These are phyloP conservation scores for Amazona vittata DNA, from an alignment of 2,113 vertebrate species.

Conservation along the genomic window DNA sequence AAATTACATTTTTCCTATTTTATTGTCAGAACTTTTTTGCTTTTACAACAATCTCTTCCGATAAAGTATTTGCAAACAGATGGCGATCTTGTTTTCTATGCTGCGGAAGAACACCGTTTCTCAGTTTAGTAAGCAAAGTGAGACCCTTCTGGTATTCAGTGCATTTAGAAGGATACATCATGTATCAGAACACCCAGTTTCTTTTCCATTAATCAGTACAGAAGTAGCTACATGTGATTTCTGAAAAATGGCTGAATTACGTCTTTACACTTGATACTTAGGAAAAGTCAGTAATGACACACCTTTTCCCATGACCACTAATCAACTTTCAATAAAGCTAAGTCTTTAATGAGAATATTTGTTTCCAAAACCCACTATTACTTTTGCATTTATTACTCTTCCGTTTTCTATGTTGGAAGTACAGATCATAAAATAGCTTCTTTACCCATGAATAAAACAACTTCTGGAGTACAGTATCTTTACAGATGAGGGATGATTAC, in stretches of 20 bases:
- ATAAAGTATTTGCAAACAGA: conserved; percentile 10
- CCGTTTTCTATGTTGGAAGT: neutral
- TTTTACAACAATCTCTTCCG: neutral
- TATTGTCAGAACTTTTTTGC: conserved; percentile 6
- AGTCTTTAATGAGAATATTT: neutral
- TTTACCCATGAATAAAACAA: neutral
- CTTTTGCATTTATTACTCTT: neutral
- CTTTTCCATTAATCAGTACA: neutral
- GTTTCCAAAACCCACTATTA: neutral
- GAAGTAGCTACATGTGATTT: neutral
- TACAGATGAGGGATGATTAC: neutral
- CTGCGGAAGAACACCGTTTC: neutral
- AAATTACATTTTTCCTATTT: conserved; percentile 13
- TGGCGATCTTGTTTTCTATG: conserved; percentile 13
- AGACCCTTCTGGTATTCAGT: neutral
- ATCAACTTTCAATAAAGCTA: neutral
- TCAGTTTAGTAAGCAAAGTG: neutral
- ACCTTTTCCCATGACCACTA: neutral
- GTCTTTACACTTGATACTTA: neutral
- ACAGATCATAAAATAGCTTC: neutral
- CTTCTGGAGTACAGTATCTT: neutral
- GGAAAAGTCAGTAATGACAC: neutral
- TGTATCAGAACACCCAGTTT: neutral
- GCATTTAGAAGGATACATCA: neutral
- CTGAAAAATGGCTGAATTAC: neutral